Base-by-base conservation (phyloP, 2,113 vertebrate genomes). In the Columba livia region DNA sequence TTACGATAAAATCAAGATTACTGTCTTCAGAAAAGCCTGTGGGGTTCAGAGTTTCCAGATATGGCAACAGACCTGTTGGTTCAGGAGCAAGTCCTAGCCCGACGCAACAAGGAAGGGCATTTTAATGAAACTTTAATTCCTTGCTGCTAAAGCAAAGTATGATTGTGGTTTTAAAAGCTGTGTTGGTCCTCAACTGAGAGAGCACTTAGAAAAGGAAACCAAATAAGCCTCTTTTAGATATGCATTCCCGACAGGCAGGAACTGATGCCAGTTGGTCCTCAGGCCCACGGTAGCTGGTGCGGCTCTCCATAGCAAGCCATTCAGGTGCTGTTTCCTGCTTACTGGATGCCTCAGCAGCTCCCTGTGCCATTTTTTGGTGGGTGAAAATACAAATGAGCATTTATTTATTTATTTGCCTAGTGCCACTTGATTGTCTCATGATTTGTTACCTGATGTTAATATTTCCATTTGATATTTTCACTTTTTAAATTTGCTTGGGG, bases 31-130 rank as follows among this genome's bases (percentile, higher is more conserved):
- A 85, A 81, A 81, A 95, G 95, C 88, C 94, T 89, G 69, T 94
- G 83, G 88, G 85, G 85, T 86, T 88, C 81, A 90, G 69, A 80
- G 69, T 90, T 96, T 94, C 85, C 90, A 95, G 93, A 60, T 84
- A 64, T 2, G 19, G 72, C 83, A 94, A 73, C 82, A 96, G 91
- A 85, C 94, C 79, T 97, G 94, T 96, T 83, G 53, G 91, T 85
- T 96, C 91, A 94, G 90, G 79, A 96, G 93, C 95, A 96, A 94
- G 94, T 96, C 94, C 82, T 85, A 78, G 95, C 91, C 93, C 79
- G 71, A 96, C 80, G 85, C 78, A 40, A 51, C 58, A 80, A 95
- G 82, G 70, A 95, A 96, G 85, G 75, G 82, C 71, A 80, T 96
- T 94, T 93, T 86, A 94, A 94, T 96, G 93, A 95, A 95, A 91